A percentile compares a stretch with the other conserved stretches of the same genome.
Evolutionary conservation across 1,140 invertebrate genomes (phyloP).

Genomic region (Brachionus angularis): DNA sequence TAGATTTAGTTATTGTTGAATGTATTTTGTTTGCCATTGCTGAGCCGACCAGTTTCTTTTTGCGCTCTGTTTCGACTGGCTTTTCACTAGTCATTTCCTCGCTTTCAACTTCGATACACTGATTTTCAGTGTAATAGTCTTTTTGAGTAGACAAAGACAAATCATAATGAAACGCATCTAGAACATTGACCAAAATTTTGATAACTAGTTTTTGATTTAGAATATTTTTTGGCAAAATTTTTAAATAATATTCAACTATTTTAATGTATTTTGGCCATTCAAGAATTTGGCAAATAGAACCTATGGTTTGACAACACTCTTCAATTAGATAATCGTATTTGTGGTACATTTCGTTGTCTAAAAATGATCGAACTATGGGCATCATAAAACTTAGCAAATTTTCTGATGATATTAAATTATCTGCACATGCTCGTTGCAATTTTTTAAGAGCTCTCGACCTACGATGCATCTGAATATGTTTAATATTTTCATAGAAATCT

Average conservation of each 20-base stretch:
- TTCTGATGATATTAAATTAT: constrained; percentile 63
- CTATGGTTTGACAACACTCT: constrained; percentile 66
- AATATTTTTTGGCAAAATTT: constrained; percentile 66
- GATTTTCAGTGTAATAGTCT: constrained; percentile 45
- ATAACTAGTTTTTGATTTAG: constrained; percentile 70
- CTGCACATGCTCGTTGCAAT: constrained; percentile 54
- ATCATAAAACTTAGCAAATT: constrained; percentile 77
- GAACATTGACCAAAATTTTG: constrained; percentile 71
- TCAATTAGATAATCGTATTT: constrained; percentile 77
- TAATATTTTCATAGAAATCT: constrained; percentile 89
- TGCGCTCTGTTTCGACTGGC: not conserved
- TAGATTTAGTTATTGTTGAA: constrained; percentile 36
- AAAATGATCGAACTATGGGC: constrained; percentile 73
- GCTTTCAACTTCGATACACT: constrained; percentile 44
- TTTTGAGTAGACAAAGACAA: constrained; percentile 56
- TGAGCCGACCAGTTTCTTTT: constrained; percentile 1
- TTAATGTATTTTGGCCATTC: constrained; percentile 81
- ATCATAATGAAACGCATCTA: constrained; percentile 90
- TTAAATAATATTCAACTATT: constrained; percentile 73
- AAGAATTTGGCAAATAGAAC: constrained; percentile 69
- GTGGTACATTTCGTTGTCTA: constrained; percentile 71
- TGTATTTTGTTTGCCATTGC: constrained; percentile 44
- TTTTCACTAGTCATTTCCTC: not conserved
- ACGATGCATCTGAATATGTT: constrained; percentile 76
- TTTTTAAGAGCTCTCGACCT: constrained; percentile 71